These are phyloP conservation scores for Zosterops hypoxanthus DNA, from an alignment of 2,113 vertebrate species.

Conservation along the genomic window DNA sequence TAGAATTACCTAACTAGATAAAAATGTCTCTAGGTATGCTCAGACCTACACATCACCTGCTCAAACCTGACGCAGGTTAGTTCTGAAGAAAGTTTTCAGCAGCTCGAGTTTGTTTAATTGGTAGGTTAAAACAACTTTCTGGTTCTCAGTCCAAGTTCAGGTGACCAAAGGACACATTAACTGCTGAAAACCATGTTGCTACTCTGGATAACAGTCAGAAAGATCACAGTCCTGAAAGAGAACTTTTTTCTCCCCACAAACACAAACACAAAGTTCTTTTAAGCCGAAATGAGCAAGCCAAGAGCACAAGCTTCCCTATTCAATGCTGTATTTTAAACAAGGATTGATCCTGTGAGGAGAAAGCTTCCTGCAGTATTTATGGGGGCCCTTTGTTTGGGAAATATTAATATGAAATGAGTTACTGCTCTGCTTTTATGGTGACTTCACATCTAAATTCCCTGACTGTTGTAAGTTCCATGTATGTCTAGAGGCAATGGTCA, in stretches of 20 bases:
- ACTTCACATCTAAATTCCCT: not conserved
- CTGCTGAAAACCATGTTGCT: not conserved
- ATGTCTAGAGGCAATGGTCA: not conserved
- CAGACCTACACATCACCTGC: not conserved
- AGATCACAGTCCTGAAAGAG: not conserved
- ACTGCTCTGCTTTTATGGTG: not conserved
- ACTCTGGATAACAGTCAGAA: not conserved
- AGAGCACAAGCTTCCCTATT: not conserved
- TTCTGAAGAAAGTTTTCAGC: not conserved
- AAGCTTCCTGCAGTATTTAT: not conserved
- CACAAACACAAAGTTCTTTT: not conserved
- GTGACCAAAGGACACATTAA: not conserved
- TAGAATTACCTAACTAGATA: not conserved
- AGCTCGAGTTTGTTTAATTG: not conserved
- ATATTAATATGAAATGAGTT: not conserved
- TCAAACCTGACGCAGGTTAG: not conserved
- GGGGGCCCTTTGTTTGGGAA: not conserved
- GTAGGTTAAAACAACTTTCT: not conserved
- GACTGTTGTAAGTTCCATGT: not conserved
- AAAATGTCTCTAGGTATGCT: not conserved
- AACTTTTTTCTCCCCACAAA: not conserved
- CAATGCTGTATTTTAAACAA: not conserved
- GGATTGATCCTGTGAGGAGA: not conserved
- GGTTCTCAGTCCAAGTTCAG: not conserved
- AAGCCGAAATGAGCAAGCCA: not conserved